phyloP scores from a whole-genome alignment of 2,113 vertebrate genomes.

The Muntiacus muntjak region DNA sequence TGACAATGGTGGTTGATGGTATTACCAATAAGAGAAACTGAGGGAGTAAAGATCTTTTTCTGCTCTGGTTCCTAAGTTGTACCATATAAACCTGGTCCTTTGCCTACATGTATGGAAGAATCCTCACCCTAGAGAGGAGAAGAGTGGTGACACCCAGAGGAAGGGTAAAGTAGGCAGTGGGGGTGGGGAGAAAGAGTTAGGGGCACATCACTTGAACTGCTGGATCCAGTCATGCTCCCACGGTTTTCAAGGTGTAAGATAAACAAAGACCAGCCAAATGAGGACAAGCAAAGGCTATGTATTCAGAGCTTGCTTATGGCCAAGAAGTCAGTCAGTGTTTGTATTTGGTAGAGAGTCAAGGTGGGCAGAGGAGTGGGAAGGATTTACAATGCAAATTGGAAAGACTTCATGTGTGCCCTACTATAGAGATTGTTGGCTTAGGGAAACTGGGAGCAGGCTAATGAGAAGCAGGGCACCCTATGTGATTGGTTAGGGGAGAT shows the following conservation, averaged over 20 bases:
- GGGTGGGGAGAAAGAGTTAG: neutral
- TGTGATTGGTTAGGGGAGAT: neutral
- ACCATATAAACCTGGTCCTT: neutral
- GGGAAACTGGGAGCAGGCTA: neutral
- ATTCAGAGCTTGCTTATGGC: neutral
- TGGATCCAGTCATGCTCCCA: neutral
- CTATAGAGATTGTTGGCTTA: neutral
- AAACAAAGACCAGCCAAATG: neutral
- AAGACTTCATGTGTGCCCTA: neutral
- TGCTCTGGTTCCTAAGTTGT: neutral
- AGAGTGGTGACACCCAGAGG: too few species aligned
- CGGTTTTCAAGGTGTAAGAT: neutral
- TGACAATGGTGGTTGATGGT: neutral
- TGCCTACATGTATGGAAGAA: neutral
- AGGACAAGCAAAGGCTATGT: neutral
- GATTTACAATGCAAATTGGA: neutral
- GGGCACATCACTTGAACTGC: neutral
- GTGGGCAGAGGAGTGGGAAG: neutral
- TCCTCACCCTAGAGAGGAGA: neutral
- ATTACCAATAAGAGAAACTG: neutral
- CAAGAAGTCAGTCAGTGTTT: neutral
- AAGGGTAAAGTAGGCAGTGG: neutral
- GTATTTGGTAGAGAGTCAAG: neutral
- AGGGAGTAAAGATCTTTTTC: neutral
- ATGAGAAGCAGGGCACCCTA: neutral